A percentile compares a stretch with the other conserved stretches of the same genome.
These are phyloP conservation scores for Ypsolopha scabrella DNA, from an alignment of 2,888 invertebrate genomes.

Conservation along the genomic window DNA sequence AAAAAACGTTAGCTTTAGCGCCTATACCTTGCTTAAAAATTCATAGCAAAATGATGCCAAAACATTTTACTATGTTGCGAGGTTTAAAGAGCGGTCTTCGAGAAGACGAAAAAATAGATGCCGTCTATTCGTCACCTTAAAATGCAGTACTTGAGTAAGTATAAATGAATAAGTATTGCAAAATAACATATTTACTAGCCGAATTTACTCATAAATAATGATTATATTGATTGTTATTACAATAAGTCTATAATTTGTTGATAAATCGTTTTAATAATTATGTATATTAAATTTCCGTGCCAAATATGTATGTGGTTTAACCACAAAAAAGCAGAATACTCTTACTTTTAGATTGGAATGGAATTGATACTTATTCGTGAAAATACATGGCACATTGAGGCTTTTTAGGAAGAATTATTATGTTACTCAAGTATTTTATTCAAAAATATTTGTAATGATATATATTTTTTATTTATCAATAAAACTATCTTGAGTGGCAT, in stretches of 20 bases:
- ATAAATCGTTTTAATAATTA: not conserved
- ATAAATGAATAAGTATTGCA: too few species aligned
- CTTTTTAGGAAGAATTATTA: not conserved
- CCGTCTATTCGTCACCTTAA: too few species aligned
- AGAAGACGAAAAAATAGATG: too few species aligned
- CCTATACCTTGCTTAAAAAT: not conserved
- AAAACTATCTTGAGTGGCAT: not conserved
- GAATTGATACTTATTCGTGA: not conserved
- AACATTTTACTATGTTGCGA: not conserved
- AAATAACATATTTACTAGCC: too few species aligned
- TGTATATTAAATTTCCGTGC: constrained; percentile 4
- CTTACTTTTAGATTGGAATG: not conserved
- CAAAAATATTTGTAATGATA: not conserved
- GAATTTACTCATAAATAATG: not conserved
- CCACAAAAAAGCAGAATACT: not conserved
- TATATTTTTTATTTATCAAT: not conserved
- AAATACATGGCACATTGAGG: not conserved
- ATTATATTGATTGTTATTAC: not conserved
- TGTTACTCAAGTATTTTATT: not conserved
- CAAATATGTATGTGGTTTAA: constrained; percentile 6
- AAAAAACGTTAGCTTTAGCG: not conserved
- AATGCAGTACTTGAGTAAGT: too few species aligned
- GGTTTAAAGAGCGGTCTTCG: too few species aligned
- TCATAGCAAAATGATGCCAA: not conserved
- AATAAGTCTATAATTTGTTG: not conserved